phyloP scores from a whole-genome alignment of 2,113 vertebrate species.

The Rallus limicola region DNA sequence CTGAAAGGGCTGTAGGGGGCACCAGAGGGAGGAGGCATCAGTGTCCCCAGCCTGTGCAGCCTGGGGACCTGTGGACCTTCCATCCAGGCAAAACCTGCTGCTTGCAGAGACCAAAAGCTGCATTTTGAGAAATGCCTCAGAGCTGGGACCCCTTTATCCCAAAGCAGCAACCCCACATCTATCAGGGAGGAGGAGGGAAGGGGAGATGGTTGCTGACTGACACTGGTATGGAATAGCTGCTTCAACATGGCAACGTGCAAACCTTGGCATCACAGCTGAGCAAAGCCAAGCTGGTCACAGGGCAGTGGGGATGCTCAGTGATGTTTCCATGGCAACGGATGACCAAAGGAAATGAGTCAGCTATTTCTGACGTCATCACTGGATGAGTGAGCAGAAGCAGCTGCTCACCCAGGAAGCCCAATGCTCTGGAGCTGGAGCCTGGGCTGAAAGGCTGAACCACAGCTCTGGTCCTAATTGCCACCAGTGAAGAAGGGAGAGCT shows the following conservation, averaged over 20 bases:
- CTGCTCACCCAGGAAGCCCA: neutral
- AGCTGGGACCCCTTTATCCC: neutral
- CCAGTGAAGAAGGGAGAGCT: neutral
- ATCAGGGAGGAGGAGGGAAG: neutral
- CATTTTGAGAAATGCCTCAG: slow-evolving; percentile 1
- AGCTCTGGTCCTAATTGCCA: neutral
- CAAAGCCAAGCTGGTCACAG: neutral
- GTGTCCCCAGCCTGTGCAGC: rapidly evolving
- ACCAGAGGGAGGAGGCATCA: neutral
- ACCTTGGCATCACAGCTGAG: rapidly evolving
- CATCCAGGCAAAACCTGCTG: neutral
- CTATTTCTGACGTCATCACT: neutral
- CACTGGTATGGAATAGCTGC: neutral
- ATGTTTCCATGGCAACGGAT: rapidly evolving
- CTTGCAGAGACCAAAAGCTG: neutral
- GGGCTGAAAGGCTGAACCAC: neutral
- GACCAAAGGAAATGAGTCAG: neutral
- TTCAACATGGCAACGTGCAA: rapidly evolving
- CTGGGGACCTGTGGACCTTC: neutral
- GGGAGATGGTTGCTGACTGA: neutral
- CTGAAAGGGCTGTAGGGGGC: rapidly evolving
- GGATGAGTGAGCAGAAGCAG: neutral
- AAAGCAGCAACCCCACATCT: neutral
- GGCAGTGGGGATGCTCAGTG: neutral
- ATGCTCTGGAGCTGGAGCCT: neutral